A percentile compares a stretch with the other conserved stretches of the same genome.
Conservation (phyloP, 2,888 invertebrate genomes). For the Drosophila lutescens region DNA sequence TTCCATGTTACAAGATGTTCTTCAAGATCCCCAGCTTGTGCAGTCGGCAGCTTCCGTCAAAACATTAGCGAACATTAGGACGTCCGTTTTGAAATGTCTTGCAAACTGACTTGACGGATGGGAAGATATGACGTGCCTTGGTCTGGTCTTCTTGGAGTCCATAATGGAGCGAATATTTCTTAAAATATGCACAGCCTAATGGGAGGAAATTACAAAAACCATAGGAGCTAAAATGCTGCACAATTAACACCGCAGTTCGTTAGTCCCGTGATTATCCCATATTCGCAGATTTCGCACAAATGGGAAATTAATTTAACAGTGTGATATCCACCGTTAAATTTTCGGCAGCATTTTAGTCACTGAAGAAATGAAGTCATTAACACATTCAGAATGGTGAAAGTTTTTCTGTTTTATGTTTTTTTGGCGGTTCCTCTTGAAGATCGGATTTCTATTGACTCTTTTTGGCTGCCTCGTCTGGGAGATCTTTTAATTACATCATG, state of each 20-base stretch:
- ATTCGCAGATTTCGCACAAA: constrained; percentile 19
- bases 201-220: constrained; percentile 7
- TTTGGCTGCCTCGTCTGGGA: constrained; percentile 3
- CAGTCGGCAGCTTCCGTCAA: constrained; percentile 60
- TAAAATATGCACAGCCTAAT: constrained; percentile 11
- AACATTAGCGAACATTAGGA: constrained; percentile 45
- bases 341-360: constrained; percentile 19
- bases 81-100: constrained; percentile 29
- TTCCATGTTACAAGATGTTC: constrained; percentile 9
- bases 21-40: constrained; percentile 10
- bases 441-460: constrained; percentile 46
- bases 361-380: constrained; percentile 47
- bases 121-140: constrained; percentile 14
- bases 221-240: background rate
- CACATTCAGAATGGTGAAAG: constrained; percentile 73
- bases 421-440: constrained; percentile 16
- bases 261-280: constrained; percentile 11
- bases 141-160: constrained; percentile 1
- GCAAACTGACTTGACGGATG: constrained; percentile 9
- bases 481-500: constrained; percentile 49
- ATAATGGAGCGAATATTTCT: constrained; percentile 23
- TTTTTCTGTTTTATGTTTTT: constrained; percentile 45
- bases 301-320: constrained; percentile 25
- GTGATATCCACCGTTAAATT: constrained; percentile 28
- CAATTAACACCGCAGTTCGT: background rate